Conservation (phyloP, 1,140 invertebrate species). For the Eufriesea mexicana region DNA sequence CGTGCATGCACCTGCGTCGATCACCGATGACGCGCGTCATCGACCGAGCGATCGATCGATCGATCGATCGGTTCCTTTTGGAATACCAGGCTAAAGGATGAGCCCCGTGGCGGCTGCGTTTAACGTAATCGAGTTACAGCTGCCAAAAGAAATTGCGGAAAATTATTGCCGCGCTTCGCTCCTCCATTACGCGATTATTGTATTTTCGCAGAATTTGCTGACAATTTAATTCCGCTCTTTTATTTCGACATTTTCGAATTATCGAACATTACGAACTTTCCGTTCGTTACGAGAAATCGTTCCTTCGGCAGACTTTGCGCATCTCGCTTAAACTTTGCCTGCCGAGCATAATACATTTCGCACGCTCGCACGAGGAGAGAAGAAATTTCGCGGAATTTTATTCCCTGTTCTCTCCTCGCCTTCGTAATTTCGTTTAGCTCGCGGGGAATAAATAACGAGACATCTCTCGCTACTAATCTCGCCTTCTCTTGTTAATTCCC, state of each 20-base stretch:
- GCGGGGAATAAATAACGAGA: background rate
- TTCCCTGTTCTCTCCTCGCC: too few species aligned
- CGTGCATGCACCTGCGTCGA: constrained; percentile 48
- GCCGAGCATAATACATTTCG: too few species aligned
- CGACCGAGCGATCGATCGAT: background rate
- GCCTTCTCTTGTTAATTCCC: background rate
- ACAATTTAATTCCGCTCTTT: background rate
- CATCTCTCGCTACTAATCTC: background rate
- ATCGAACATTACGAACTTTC: background rate
- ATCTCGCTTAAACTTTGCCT: background rate
- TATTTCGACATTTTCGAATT: background rate
- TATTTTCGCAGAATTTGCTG: background rate
- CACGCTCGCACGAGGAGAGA: too few species aligned
- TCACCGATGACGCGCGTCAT: background rate
- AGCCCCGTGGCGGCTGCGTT: background rate
- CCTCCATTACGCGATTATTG: background rate
- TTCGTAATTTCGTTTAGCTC: too few species aligned
- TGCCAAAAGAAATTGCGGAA: background rate
- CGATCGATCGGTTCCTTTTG: constrained; percentile 31
- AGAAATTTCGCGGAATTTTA: too few species aligned
- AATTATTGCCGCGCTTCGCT: background rate
- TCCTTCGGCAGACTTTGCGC: background rate
- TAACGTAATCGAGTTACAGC: constrained; percentile 1
- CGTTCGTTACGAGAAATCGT: background rate
- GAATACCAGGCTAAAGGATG: constrained; percentile 36